Evolutionary conservation across 2,888 invertebrate species (phyloP).

Genomic region (Harpalus rubripes): DNA sequence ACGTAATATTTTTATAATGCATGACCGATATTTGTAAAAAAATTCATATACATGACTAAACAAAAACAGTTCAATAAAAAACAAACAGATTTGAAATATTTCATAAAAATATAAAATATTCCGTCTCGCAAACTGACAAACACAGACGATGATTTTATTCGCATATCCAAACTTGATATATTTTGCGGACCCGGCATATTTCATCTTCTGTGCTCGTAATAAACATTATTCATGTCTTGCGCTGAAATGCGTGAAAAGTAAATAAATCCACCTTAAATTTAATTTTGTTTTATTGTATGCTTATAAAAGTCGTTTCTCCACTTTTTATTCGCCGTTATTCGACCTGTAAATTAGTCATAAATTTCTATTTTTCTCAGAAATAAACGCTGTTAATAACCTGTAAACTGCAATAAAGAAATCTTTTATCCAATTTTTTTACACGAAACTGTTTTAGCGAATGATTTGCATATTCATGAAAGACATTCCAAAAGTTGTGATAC

Average conservation of each 20-base stretch:
- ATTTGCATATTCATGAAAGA: too few relatives aligned
- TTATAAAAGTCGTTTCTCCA: not conserved
- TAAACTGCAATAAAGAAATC: not conserved
- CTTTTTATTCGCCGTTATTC: slow-evolving; percentile 2
- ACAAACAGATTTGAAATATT: not conserved
- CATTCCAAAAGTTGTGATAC: too few relatives aligned
- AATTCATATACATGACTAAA: not conserved
- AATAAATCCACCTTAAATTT: not conserved
- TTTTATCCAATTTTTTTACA: not conserved
- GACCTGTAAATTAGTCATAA: slow-evolving; percentile 2
- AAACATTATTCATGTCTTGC: not conserved
- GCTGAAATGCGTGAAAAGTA: not conserved
- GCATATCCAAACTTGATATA: not conserved
- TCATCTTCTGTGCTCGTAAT: not conserved
- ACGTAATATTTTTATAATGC: not conserved
- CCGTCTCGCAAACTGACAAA: not conserved
- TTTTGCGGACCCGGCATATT: not conserved
- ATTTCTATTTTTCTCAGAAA: not conserved
- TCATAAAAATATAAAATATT: not conserved
- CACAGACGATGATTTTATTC: not conserved
- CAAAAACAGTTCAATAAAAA: not conserved
- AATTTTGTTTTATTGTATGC: not conserved
- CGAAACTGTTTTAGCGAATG: not conserved
- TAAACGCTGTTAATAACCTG: not conserved
- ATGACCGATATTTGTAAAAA: not conserved